These are phyloP conservation scores for Polydrusus pterygomalis DNA, from an alignment of 2,888 invertebrate genomes.

Conservation along the genomic window DNA sequence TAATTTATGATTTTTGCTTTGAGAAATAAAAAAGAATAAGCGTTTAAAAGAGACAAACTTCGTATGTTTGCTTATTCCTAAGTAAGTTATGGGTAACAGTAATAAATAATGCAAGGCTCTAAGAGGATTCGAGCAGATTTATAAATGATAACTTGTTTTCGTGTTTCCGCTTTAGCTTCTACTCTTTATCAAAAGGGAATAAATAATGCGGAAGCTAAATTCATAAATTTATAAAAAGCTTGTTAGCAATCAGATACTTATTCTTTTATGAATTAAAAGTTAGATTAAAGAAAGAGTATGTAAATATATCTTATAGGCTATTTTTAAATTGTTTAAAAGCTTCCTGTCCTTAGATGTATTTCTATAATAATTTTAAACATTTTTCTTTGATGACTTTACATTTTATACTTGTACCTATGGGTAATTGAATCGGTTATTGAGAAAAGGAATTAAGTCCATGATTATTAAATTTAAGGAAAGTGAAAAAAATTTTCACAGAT, in stretches of 20 bases:
- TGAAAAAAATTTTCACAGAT: no score
- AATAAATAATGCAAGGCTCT: constrained; percentile 38
- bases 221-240: constrained; percentile 43
- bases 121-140: constrained; percentile 40
- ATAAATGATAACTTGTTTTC: constrained; percentile 48
- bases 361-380: no score
- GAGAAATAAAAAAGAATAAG: constrained; percentile 25
- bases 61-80: constrained; percentile 34
- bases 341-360: no score
- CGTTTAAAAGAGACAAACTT: constrained; percentile 30
- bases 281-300: no score
- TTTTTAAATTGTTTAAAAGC: no score
- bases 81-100: constrained; percentile 24
- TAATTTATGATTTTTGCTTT: constrained; percentile 20
- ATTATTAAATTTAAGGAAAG: no score
- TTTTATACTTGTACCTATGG: no score
- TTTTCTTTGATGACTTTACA: no score
- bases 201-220: constrained; percentile 42
- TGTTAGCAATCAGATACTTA: constrained; percentile 35
- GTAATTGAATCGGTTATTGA: no score
- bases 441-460: no score
- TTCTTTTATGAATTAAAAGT: constrained; percentile 28
- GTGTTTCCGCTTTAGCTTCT: constrained; percentile 32
- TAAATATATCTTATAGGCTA: no score
- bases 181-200: constrained; percentile 39